Evolutionary conservation across 2,113 vertebrate genomes (phyloP), one percentile per base, ranked within the genome.

Genomic region (Thunnus maccoyii): DNA sequence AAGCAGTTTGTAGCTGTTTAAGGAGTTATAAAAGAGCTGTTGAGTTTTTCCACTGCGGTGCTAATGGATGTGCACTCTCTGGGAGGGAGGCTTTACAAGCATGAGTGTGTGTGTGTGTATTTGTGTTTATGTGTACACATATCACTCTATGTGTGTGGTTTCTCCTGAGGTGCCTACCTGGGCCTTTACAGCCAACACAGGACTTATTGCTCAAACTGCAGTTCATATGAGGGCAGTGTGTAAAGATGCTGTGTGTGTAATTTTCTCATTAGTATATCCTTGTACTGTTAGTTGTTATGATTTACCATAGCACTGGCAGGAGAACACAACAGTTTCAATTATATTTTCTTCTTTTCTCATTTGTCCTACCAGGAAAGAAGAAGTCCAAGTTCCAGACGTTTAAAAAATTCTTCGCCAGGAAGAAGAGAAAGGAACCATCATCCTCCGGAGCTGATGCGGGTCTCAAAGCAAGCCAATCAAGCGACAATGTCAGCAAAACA

Each of bases 361-460:
- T 22, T 61, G 17, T 67, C 16, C 72, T 89, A 85, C 20, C 84
- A 98, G 98, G 96, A 83, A 98, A 97, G 94, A 99, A 97, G 91
- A 98, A 97, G 92, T 98, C 96, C 64, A 98, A 95, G 92, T 99
- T 99, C 93, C 96, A 97, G 95, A 95, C 88, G 0, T 97, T 99
- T 57, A 98, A 96, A 88, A 96, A 94, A 56, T 96, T 98, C 69
- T 99, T 98, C 86, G 94, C 92, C 61, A 97, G 97, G 93, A 99
- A 97, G 93, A 98, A 98, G 91, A 96, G 94, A 82, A 97, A 96
- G 88, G 96, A 96, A 16, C 56, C 86, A 2, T 77, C 88, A 3
- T 70, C 89, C 5, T 55, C 84, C 2, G 78, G 56, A 3, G 88
- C 75, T 14, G 94, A 94, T 16, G 90, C 69, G 0, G 84, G 77